Percentiles rank a stretch among this genome's conserved stretches.
Evolutionary conservation across 2,113 vertebrate species (phyloP).

Genomic region (Anolis sagrei): DNA sequence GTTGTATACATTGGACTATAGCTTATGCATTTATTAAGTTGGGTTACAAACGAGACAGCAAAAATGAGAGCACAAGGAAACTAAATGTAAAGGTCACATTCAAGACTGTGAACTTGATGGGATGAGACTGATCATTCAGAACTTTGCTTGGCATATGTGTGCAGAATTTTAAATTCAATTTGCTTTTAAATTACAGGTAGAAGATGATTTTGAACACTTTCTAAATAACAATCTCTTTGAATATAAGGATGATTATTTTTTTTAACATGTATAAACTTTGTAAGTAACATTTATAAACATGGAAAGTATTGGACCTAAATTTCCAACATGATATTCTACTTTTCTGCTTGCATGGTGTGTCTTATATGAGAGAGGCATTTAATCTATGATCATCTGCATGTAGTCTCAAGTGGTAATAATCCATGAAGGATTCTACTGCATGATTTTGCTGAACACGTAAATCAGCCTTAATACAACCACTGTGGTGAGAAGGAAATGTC

Average conservation of each 20-base stretch:
- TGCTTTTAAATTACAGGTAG: not conserved
- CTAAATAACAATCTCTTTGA: not conserved
- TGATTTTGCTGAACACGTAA: not conserved
- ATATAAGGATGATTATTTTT: not conserved
- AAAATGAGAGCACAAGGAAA: conserved; percentile 44
- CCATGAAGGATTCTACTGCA: not conserved
- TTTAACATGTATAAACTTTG: not conserved
- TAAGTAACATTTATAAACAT: not conserved
- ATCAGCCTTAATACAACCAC: not conserved
- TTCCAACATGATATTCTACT: not conserved
- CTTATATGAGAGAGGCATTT: not conserved
- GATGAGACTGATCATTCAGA: conserved; percentile 48
- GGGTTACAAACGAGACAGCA: conserved; percentile 53
- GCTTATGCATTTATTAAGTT: conserved; percentile 33
- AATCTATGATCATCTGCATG: not conserved
- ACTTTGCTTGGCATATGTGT: not conserved
- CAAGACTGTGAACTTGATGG: conserved; percentile 58
- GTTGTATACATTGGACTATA: not conserved
- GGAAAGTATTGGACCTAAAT: not conserved
- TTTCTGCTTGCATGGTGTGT: not conserved
- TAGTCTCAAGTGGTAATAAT: not conserved
- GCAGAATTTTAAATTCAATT: not conserved
- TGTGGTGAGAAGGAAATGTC: not conserved
- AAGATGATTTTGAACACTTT: not conserved
- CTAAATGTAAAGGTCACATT: conserved; percentile 64